Percentiles rank a stretch among this genome's conserved stretches.
phyloP scores from a whole-genome alignment of 1,140 invertebrate species.

The Atta colombica region DNA sequence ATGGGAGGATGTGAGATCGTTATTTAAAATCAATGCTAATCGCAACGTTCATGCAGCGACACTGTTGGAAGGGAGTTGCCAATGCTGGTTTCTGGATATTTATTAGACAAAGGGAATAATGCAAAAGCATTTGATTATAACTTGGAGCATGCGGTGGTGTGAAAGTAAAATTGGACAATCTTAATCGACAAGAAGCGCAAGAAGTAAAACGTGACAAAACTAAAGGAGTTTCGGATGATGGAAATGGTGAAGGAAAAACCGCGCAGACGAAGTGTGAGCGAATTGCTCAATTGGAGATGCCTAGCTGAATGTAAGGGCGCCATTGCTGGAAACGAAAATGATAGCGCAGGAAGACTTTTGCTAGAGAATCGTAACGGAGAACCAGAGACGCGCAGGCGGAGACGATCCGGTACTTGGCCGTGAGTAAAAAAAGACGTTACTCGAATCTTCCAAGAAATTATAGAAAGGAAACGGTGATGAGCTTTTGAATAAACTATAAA shows the following conservation, averaged over 20 bases:
- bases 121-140: not conserved
- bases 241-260: conserved; percentile 78
- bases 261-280: conserved; percentile 79
- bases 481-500: not conserved
- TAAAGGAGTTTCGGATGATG: conserved; percentile 63
- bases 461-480: not conserved
- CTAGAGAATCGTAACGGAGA: conserved; percentile 73
- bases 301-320: conserved; percentile 46
- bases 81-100: not conserved
- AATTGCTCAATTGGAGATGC: conserved; percentile 77
- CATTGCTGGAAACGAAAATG: conserved; percentile 17
- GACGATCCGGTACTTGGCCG: conserved; percentile 84
- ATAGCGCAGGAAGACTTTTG: conserved; percentile 35
- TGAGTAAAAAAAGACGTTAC: conserved; percentile 76
- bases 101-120: not conserved
- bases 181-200: not conserved
- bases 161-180: not conserved
- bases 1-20: conserved; percentile 1
- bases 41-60: no score
- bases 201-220: not conserved
- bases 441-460: conserved; percentile 13
- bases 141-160: not conserved
- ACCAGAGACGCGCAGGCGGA: conserved; percentile 78
- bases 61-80: not conserved
- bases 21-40: no score